Evolutionary conservation across 2,888 invertebrate genomes (phyloP).

Genomic region (Eupeodes latifasciatus): DNA sequence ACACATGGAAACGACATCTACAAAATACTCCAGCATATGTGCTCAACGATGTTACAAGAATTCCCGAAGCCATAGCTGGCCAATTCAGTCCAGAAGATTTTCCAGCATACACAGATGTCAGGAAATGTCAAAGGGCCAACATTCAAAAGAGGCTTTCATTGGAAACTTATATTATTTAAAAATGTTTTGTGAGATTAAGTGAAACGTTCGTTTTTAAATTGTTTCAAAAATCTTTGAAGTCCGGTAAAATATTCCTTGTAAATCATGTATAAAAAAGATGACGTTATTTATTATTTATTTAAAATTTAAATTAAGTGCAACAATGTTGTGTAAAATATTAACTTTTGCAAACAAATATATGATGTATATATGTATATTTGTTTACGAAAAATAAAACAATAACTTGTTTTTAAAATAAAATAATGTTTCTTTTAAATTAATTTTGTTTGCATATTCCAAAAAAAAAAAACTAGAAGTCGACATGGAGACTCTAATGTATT

Average conservation of each 20-base stretch:
- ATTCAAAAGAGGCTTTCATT: neutral
- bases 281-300: conserved; percentile 8
- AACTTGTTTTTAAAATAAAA: too few species aligned
- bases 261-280: neutral
- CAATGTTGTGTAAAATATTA: neutral
- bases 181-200: neutral
- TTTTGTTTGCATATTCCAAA: too few species aligned
- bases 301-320: neutral
- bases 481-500: too few species aligned
- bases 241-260: conserved; percentile 12
- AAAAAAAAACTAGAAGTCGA: too few species aligned
- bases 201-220: neutral
- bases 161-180: conserved; percentile 23
- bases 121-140: neutral
- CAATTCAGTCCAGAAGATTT: conserved; percentile 48
- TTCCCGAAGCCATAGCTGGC: conserved; percentile 60
- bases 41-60: conserved; percentile 29
- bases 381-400: neutral
- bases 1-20: conserved; percentile 51
- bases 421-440: too few species aligned
- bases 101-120: conserved; percentile 38
- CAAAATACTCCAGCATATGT: conserved; percentile 28
- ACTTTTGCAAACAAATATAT: too few species aligned
- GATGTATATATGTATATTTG: neutral
- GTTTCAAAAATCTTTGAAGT: neutral